These are phyloP conservation scores for Cantharis lateralis DNA, from an alignment of 2,888 invertebrate genomes.

Conservation along the genomic window DNA sequence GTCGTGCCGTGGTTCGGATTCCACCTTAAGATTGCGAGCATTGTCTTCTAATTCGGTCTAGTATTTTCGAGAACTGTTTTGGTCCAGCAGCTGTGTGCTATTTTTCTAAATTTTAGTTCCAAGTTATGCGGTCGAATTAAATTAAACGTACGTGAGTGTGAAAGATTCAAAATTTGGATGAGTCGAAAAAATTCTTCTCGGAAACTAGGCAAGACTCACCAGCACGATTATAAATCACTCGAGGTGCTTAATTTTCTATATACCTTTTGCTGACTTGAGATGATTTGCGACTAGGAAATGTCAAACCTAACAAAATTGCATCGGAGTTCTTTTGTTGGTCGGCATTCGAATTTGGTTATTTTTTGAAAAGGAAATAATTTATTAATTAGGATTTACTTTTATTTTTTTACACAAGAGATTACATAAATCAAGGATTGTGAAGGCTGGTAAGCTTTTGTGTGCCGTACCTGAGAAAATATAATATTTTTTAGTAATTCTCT, in stretches of 20 bases:
- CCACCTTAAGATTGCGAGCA: too few species aligned
- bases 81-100: not conserved
- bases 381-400: not conserved
- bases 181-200: not conserved
- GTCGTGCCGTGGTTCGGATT: too few species aligned
- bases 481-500: conserved; percentile 33
- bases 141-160: not conserved
- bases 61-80: too few species aligned
- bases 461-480: conserved; percentile 8
- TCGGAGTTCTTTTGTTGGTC: not conserved
- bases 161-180: not conserved
- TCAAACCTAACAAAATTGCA: conserved; percentile 41
- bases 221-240: conserved; percentile 56
- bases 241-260: conserved; percentile 46
- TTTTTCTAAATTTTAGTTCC: not conserved
- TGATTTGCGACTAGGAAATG: conserved; percentile 58
- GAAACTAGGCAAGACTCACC: conserved; percentile 8
- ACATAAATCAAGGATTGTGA: not conserved
- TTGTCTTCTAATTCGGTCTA: too few species aligned
- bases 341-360: not conserved
- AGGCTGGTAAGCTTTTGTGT: not conserved
- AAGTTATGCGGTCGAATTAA: not conserved
- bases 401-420: not conserved
- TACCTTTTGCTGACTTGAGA: conserved; percentile 54
- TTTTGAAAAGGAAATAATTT: not conserved